Conservation (phyloP, 2,797 vertebrate genomes). For the Pitangus sulphuratus region DNA sequence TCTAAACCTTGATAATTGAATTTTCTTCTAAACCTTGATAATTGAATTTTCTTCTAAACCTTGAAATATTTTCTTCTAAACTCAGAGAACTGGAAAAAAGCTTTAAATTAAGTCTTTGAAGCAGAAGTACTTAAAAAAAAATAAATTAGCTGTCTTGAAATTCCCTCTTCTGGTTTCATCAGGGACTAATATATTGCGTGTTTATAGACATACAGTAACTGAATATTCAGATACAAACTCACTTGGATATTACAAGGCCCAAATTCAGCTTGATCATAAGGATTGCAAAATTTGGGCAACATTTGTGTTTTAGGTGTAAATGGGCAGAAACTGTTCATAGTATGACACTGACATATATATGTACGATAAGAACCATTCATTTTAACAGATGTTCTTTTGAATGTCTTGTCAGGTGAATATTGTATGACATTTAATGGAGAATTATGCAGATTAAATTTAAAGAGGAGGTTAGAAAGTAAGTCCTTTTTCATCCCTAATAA, state of each 20-base stretch:
- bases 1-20: neutral
- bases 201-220: neutral
- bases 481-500: neutral
- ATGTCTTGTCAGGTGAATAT: neutral
- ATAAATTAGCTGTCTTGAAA: neutral
- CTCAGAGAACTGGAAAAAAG: neutral
- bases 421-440: neutral
- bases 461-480: neutral
- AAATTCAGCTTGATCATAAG: neutral
- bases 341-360: neutral
- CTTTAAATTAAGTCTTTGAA: neutral
- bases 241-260: neutral
- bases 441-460: neutral
- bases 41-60: neutral
- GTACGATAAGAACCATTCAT: neutral
- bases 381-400: neutral
- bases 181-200: neutral
- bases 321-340: neutral
- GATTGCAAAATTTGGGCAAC: neutral
- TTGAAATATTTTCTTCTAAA: neutral
- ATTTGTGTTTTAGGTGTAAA: neutral
- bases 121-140: neutral
- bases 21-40: neutral
- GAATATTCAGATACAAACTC: neutral
- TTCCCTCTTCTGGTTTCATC: neutral